Percentiles rank a stretch among this genome's conserved stretches.
Evolutionary conservation across 1,140 invertebrate species (phyloP).

Genomic region (Dendrolimus kikuchii): DNA sequence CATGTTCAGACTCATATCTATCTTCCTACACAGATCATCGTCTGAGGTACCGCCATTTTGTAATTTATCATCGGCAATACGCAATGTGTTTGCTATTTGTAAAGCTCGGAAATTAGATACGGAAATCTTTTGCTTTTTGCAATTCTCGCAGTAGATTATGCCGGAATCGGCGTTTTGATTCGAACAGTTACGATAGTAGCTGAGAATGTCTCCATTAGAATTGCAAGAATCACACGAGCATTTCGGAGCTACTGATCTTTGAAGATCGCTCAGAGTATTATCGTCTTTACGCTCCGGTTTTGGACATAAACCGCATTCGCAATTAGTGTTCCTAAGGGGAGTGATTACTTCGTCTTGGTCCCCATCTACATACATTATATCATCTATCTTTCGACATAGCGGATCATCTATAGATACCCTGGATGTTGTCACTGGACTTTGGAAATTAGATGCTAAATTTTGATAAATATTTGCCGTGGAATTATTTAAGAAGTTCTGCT

Average conservation of each 20-base stretch:
- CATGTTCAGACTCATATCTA: conserved; percentile 63
- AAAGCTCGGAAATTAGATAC: conserved; percentile 64
- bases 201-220: conserved; percentile 54
- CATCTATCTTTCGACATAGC: conserved; percentile 49
- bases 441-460: conserved; percentile 46
- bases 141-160: conserved; percentile 61
- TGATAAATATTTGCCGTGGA: conserved; percentile 56
- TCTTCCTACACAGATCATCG: conserved; percentile 63
- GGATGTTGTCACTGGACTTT: conserved; percentile 45
- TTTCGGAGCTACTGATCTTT: conserved; percentile 52
- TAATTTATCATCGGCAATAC: conserved; percentile 49
- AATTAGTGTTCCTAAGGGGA: conserved; percentile 46
- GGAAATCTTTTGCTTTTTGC: conserved; percentile 69
- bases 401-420: conserved; percentile 55
- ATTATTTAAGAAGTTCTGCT: conserved; percentile 66
- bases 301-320: conserved; percentile 61
- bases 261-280: conserved; percentile 60
- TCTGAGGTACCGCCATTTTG: conserved; percentile 50
- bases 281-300: conserved; percentile 43
- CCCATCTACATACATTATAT: conserved; percentile 62
- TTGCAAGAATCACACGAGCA: conserved; percentile 63
- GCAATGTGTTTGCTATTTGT: conserved; percentile 61
- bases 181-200: conserved; percentile 53
- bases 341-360: conserved; percentile 44
- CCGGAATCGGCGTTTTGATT: conserved; percentile 56